Evolutionary conservation across 2,888 invertebrate species (phyloP), one percentile per base, ranked within the genome.

Genomic region (Lymantria dispar): DNA sequence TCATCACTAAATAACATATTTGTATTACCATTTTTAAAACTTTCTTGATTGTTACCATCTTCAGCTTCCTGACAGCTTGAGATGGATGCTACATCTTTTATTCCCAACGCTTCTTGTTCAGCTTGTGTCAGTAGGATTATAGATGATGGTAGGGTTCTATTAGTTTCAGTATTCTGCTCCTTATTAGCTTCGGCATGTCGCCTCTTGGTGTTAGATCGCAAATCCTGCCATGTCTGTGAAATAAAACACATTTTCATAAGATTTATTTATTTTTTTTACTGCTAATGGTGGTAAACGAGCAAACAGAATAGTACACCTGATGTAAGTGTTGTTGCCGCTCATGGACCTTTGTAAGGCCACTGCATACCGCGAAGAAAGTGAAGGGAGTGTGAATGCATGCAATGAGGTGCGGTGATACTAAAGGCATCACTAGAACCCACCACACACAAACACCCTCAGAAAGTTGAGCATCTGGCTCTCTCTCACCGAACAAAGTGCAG

Each of bases 191-290:
- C 58, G 8, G 68, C 69, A 50, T 80, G 76, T 0, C 72, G 71
- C 54, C 81, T 85, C 48, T 86, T 89, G 1, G 77, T 74, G 60
- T 88, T 86, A 1, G 80, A 81, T 36, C 78, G 76, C 31, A 89
- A 70, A 64, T 90, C 90, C 68, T 89, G 89, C 88, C 89, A 90
- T 45, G 88, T 87, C 90, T 90, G 78, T 52, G 83, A 67, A 43
- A 0, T 44, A n/a, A 22, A 40, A 38, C 8, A 38, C 22, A 22
- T 5, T 3, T n/a, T n/a, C n/a, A n/a, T n/a, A n/a, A n/a, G n/a
- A n/a, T n/a, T n/a, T n/a, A n/a, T n/a, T n/a, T n/a, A n/a, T n/a
- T n/a, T n/a, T n/a, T n/a, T n/a, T n/a, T n/a, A n/a, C n/a, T n/a
- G n/a, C n/a, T n/a, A n/a, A n/a, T n/a, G n/a, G n/a, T n/a, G n/a